Percentiles rank a stretch among this genome's conserved stretches.
phyloP scores from a whole-genome alignment of 2,797 vertebrate species.

The Jordanella pulchra region DNA sequence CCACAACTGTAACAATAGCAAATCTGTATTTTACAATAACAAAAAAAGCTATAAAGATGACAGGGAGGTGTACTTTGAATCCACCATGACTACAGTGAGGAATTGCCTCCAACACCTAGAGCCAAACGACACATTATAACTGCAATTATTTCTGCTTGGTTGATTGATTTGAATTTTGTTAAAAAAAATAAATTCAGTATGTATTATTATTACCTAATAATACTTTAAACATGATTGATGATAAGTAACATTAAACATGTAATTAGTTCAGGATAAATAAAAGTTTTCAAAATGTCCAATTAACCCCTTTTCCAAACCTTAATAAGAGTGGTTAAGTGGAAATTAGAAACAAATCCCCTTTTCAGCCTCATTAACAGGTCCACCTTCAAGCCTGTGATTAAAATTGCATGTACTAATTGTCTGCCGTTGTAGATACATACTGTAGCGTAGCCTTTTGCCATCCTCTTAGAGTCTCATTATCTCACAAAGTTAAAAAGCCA shows the following conservation, averaged over 20 bases:
- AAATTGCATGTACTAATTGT: slow-evolving; percentile 49
- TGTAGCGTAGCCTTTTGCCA: slow-evolving; percentile 48
- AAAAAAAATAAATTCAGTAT: not conserved
- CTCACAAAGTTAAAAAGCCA: slow-evolving; percentile 62
- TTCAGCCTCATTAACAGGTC: slow-evolving; percentile 41
- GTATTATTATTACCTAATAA: not conserved
- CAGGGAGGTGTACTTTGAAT: not conserved
- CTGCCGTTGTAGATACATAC: slow-evolving; percentile 59
- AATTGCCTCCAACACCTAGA: not conserved
- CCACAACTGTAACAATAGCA: too few species aligned
- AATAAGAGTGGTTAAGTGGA: not conserved
- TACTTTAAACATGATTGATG: not conserved
- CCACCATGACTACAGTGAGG: not conserved
- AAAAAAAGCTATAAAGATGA: too few species aligned
- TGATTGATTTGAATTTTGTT: not conserved
- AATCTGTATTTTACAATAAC: too few species aligned
- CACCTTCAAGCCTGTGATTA: slow-evolving; percentile 56
- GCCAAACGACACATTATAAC: not conserved
- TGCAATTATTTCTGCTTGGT: slow-evolving; percentile 2
- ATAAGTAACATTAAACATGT: not conserved
- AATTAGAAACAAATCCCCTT: slow-evolving; percentile 30
- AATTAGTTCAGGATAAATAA: not conserved
- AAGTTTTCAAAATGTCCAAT: slow-evolving; percentile 15
- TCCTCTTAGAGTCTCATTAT: slow-evolving; percentile 63
- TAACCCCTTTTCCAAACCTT: slow-evolving; percentile 18